phyloP scores from a whole-genome alignment of 2,113 vertebrate genomes.

The Psophia crepitans region DNA sequence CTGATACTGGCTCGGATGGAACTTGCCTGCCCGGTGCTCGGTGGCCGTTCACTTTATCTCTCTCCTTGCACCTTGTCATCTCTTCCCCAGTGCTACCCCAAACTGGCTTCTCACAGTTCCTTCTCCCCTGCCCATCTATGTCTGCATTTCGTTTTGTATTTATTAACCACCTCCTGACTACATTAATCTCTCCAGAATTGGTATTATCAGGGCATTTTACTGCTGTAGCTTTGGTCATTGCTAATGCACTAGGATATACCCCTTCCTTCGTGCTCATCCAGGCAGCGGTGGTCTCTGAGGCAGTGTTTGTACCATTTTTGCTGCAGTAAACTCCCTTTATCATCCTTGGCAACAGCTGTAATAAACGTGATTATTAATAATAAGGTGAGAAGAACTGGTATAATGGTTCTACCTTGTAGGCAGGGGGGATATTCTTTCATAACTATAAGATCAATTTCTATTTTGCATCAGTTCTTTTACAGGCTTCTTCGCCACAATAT shows the following conservation, averaged over 20 bases:
- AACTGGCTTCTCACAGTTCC: background rate
- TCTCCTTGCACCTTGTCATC: background rate
- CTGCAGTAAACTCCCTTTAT: background rate
- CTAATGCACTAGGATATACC: background rate
- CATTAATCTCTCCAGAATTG: background rate
- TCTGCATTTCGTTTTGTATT: background rate
- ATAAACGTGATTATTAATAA: slow-evolving; percentile 33
- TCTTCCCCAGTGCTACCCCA: background rate
- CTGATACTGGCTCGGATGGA: background rate
- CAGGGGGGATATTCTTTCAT: background rate
- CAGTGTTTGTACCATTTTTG: background rate
- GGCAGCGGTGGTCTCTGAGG: background rate
- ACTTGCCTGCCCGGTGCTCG: accelerated
- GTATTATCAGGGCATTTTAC: background rate
- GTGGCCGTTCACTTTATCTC: accelerated
- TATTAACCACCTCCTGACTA: background rate
- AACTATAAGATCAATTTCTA: slow-evolving; percentile 15
- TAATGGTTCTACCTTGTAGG: background rate
- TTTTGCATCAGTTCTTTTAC: slow-evolving; percentile 21
- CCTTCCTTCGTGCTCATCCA: background rate
- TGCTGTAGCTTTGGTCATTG: background rate
- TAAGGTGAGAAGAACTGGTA: background rate
- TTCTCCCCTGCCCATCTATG: background rate
- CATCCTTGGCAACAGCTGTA: background rate
- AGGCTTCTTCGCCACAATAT: background rate